A percentile compares a stretch with the other conserved stretches of the same genome.
phyloP scores from a whole-genome alignment of 1,140 invertebrate species.

The Antheraea pernyi region DNA sequence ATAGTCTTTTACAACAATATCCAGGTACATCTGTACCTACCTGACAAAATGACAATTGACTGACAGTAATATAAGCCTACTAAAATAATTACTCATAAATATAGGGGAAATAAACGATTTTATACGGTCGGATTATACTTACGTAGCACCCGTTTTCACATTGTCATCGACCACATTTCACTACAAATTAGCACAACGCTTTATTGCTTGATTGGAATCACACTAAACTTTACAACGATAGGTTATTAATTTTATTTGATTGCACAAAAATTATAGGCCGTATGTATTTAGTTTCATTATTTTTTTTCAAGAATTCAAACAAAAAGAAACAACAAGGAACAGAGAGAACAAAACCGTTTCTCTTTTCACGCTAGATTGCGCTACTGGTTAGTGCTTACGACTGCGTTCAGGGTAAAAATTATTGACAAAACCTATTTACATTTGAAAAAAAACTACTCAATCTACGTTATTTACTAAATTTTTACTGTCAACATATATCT shows the following conservation, averaged over 20 bases:
- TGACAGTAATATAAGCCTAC: constrained; percentile 53
- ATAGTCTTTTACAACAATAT: constrained; percentile 26
- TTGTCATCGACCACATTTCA: constrained; percentile 76
- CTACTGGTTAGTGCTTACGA: constrained; percentile 9
- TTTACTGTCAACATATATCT: too few species aligned
- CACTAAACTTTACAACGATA: constrained; percentile 19
- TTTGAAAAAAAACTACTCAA: too few species aligned
- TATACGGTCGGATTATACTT: constrained; percentile 67
- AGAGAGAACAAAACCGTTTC: constrained; percentile 40
- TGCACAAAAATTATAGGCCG: constrained; percentile 39
- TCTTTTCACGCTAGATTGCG: constrained; percentile 28
- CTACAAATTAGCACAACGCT: constrained; percentile 49
- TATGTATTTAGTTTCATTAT: constrained; percentile 47
- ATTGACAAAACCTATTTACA: too few species aligned
- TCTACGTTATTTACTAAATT: too few species aligned
- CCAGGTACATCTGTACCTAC: constrained; percentile 32
- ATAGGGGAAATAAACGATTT: neutral
- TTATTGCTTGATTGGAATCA: constrained; percentile 21
- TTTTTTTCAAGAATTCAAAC: constrained; percentile 51
- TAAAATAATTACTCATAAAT: constrained; percentile 32
- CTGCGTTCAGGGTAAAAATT: neutral
- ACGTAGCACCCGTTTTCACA: constrained; percentile 71
- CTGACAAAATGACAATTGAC: constrained; percentile 48
- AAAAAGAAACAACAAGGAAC: constrained; percentile 62
- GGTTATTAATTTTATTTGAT: constrained; percentile 21